phyloP scores from a whole-genome alignment of 2,888 invertebrate genomes.

The Phaonia tiefii region DNA sequence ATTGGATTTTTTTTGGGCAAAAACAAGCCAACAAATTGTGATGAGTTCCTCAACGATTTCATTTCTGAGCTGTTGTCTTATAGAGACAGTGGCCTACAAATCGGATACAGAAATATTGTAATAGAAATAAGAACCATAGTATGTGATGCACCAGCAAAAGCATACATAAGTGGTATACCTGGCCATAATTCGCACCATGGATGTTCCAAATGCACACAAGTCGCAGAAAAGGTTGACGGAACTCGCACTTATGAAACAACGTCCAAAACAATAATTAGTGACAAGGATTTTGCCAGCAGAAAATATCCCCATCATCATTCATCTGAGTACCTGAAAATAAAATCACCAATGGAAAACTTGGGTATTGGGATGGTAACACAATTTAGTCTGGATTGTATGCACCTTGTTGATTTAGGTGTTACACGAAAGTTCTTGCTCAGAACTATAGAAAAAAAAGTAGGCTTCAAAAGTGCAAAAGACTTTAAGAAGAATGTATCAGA shows the following conservation, averaged over 20 bases:
- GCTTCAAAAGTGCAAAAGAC: conserved; percentile 15
- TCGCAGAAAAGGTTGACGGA: no score
- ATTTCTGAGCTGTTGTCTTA: no score
- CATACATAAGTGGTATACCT: no score
- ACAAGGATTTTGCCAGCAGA: conserved; percentile 34
- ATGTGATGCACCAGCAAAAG: no score
- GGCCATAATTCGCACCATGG: no score
- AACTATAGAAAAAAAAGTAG: conserved; percentile 22
- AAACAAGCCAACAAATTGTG: no score
- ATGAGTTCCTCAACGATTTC: no score
- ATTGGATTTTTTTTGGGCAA: no score
- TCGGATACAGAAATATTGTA: no score
- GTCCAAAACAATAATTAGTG: conserved; percentile 40
- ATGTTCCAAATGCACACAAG: no score
- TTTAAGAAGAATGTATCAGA: conserved; percentile 7
- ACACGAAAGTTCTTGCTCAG: conserved; percentile 41
- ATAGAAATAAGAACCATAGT: no score
- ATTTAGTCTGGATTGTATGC: conserved; percentile 45
- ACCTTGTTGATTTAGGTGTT: conserved; percentile 41
- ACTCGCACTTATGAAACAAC: conserved; percentile 42
- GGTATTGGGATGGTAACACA: conserved; percentile 11
- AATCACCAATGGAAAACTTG: conserved; percentile 18
- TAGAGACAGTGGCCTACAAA: no score
- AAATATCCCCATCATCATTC: conserved; percentile 39
- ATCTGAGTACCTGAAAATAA: neutral